Evolutionary conservation across 2,888 invertebrate species (phyloP).

Genomic region (Thalpophila matura): DNA sequence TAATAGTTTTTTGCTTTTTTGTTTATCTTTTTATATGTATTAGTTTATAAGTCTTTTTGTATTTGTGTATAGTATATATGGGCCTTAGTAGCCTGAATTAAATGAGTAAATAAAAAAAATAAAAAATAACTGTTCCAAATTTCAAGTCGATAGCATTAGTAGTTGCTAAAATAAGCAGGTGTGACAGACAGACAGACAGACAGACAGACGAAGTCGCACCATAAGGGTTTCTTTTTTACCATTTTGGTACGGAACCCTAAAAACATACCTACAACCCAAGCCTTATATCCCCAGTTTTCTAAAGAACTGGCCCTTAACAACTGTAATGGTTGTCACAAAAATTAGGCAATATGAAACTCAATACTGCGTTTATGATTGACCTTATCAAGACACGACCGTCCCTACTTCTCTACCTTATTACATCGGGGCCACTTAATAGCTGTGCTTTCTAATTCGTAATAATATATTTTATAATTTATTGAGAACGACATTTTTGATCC

Average conservation of each 20-base stretch:
- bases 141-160: too few species aligned
- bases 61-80: too few species aligned
- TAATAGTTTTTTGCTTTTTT: too few species aligned
- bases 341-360: conserved; percentile 71
- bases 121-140: too few species aligned
- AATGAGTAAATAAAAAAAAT: too few species aligned
- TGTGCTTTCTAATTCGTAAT: conserved; percentile 69
- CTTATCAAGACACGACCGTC: conserved; percentile 67
- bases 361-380: conserved; percentile 72
- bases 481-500: conserved; percentile 62
- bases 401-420: conserved; percentile 65
- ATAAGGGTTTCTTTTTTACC: too few species aligned
- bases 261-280: not conserved
- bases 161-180: too few species aligned
- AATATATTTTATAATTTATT: conserved; percentile 66
- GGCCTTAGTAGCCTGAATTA: too few species aligned
- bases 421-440: conserved; percentile 66
- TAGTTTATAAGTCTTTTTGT: too few species aligned
- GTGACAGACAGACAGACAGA: too few species aligned
- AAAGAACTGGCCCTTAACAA: conserved; percentile 49
- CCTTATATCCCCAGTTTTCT: not conserved
- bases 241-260: not conserved
- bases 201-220: too few species aligned
- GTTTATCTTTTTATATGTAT: too few species aligned
- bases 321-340: conserved; percentile 58